Base-by-base conservation (phyloP, 1,140 invertebrate genomes). In the Zaprionus davidi region DNA sequence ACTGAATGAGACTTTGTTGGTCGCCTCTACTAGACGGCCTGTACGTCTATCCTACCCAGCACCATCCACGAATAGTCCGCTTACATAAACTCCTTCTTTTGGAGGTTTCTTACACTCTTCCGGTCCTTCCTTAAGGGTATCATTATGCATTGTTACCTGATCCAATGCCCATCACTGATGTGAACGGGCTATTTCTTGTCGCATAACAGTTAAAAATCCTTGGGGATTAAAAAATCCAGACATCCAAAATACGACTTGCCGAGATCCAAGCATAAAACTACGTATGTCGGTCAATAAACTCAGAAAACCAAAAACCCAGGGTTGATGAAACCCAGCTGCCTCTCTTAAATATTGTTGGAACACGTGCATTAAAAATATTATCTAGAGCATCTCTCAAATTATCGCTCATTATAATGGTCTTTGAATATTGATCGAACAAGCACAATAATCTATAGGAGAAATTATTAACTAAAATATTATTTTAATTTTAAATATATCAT, bases 221-320 rank as follows among this genome's bases (percentile, higher is more conserved):
- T 98, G 97, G 3, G 97, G 96, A 94, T 98, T 98, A 85, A 98
- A 98, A 93, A 98, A 98, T 41, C 97, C 97, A 5, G 96, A 96
- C 95, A 98, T 97, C 97, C 97, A 98, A 93, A 98, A 98, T 36
- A 94, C 94, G 1, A 92, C 81, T 2, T 97, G 97, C 80, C 96
- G 93, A 5, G 95, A 95, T 17, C 91, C 90, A 97, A 15, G 81
- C 93, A 49, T 94, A 93, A 88, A 96, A 96, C 84, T 97, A 96
- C 26, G 86, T 91, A 90, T 97, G 96, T 74, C 97, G 93, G 74
- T 97, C 96, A 20, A 97, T 91, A 2, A 97, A 91, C 81, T 97
- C 97, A 0, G 96, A 96, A 90, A 96, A 97, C 97, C 97, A 97
- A 93, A 97, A 97, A 60, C 96, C 96, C 20, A 97, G 93, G 2